These are phyloP conservation scores for Microchirus variegatus DNA, from an alignment of 2,797 vertebrate genomes.

Conservation along the genomic window DNA sequence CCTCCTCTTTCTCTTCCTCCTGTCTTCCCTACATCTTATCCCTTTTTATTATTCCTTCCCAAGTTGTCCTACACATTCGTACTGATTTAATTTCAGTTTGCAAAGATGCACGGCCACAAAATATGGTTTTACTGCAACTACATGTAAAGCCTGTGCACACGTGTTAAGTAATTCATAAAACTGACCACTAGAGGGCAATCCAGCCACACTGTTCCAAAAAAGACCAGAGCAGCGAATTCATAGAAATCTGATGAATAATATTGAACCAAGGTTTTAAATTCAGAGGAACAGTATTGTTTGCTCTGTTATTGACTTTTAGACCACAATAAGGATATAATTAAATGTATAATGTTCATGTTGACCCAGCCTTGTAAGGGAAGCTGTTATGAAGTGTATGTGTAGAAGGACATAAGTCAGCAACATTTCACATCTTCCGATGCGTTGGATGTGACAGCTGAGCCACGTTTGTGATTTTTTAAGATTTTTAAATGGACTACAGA, in stretches of 20 bases:
- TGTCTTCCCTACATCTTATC: no score
- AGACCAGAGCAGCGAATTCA: neutral
- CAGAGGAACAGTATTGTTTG: neutral
- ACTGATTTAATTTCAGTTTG: no score
- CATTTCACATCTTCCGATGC: neutral
- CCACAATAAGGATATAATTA: neutral
- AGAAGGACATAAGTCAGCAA: neutral
- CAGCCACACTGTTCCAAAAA: conserved; percentile 7
- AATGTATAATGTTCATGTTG: neutral
- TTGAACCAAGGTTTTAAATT: conserved; percentile 3
- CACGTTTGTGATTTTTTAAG: no score
- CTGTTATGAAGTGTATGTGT: no score
- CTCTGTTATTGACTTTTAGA: neutral
- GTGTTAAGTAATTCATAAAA: neutral
- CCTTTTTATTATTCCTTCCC: no score
- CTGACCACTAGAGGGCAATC: conserved; percentile 55
- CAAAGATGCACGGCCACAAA: no score
- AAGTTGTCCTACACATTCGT: no score
- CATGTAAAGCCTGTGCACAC: neutral
- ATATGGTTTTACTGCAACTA: neutral
- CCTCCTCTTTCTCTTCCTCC: no score
- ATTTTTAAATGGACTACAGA: no score
- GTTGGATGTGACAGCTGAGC: neutral
- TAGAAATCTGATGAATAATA: conserved; percentile 8
- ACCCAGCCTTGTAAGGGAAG: neutral